Conservation (phyloP, 30 jellyfish, hydroid and myxozoan genomes). For the Chrysaora quinquecirrha region DNA sequence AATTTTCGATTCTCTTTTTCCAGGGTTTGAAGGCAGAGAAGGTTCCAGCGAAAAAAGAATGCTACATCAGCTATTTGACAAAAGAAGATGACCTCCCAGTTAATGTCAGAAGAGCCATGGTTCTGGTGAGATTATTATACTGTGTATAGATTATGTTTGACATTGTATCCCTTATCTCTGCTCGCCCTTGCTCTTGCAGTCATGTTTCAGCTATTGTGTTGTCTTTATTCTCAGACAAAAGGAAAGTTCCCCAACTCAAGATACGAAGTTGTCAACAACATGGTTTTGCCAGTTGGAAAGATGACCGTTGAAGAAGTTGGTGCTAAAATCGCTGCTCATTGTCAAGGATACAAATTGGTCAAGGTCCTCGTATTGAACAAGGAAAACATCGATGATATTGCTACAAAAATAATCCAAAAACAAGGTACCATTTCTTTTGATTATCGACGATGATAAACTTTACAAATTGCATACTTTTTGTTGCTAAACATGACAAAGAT, state of each 20-base stretch:
- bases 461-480: too few species aligned
- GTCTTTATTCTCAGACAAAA: background rate
- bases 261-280: constrained; percentile 8
- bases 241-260: constrained; percentile 19
- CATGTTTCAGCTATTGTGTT: too few species aligned
- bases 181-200: background rate
- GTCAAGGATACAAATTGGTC: background rate
- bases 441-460: too few species aligned
- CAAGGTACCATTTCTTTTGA: too few species aligned
- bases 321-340: constrained; percentile 24
- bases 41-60: background rate
- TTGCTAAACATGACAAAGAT: too few species aligned
- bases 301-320: constrained; percentile 13
- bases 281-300: background rate
- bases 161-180: background rate
- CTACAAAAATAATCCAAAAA: background rate
- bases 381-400: background rate
- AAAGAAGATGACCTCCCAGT: background rate
- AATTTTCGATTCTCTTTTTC: background rate
- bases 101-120: background rate
- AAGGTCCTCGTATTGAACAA: background rate
- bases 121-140: background rate
- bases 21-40: constrained; percentile 1
- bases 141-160: background rate
- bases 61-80: background rate